These are phyloP conservation scores for Momotus momota DNA, from an alignment of 2,797 vertebrate genomes.

Conservation along the genomic window DNA sequence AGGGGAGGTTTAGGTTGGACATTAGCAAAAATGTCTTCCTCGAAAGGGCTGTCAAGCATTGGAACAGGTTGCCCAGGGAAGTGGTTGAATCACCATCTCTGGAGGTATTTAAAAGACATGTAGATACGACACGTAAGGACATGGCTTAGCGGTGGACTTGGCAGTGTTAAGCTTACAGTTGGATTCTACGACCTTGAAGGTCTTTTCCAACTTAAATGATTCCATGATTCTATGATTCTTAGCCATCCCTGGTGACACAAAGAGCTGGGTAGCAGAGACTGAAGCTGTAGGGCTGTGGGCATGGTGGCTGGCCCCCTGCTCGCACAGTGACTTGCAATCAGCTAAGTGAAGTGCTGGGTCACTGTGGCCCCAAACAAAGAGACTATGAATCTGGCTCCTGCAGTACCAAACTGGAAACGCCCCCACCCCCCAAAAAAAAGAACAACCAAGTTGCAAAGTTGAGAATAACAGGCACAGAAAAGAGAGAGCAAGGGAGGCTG, in stretches of 20 bases:
- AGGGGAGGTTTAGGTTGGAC: not conserved
- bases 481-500: not conserved
- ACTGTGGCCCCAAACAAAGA: not conserved
- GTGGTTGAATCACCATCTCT: not conserved
- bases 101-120: not conserved
- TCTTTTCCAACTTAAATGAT: not conserved
- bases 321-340: rapidly evolving
- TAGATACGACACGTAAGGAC: not conserved
- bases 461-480: not conserved
- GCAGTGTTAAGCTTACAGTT: not conserved
- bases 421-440: not conserved
- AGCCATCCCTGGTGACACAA: not conserved
- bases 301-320: rapidly evolving
- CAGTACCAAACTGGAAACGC: not conserved
- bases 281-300: rapidly evolving
- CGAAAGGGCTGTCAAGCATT: not conserved
- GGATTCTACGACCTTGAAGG: not conserved
- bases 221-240: too few species aligned
- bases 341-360: not conserved
- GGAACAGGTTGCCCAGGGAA: not conserved
- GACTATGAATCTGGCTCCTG: not conserved
- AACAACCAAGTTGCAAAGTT: not conserved
- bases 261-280: not conserved
- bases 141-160: not conserved
- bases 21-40: not conserved